A percentile compares a stretch with the other conserved stretches of the same genome.
Conservation (phyloP, 2,797 vertebrate genomes). For the Anas capensis region DNA sequence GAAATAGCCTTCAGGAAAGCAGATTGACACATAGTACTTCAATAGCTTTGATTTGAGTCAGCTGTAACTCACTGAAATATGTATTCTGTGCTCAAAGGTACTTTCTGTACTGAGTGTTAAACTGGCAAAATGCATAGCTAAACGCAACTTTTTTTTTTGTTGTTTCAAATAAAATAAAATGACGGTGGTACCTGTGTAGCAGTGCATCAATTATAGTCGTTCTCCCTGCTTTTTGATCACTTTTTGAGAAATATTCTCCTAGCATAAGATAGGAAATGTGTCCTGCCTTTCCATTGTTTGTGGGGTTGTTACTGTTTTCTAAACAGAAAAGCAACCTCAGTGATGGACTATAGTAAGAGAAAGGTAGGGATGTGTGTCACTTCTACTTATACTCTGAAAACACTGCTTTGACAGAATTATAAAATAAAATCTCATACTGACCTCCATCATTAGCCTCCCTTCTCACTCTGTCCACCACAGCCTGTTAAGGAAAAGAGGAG, state of each 20-base stretch:
- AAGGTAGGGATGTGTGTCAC: background rate
- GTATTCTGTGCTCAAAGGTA: constrained; percentile 17
- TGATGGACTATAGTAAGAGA: accelerated
- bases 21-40: background rate
- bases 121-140: background rate
- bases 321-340: background rate
- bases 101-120: constrained; percentile 18
- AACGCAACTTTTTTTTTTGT: background rate
- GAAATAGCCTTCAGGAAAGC: constrained; percentile 17
- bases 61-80: background rate
- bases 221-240: background rate
- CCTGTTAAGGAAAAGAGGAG: background rate
- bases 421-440: background rate
- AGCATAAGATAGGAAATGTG: accelerated
- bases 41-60: constrained; percentile 42
- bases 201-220: background rate
- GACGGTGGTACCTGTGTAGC: background rate
- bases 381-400: background rate
- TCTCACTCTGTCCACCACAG: background rate
- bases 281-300: accelerated
- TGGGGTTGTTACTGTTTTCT: background rate
- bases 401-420: background rate
- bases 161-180: background rate
- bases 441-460: background rate
- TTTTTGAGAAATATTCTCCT: background rate